Conservation (phyloP, 1,140 invertebrate species). For the Drosophila sproati region DNA sequence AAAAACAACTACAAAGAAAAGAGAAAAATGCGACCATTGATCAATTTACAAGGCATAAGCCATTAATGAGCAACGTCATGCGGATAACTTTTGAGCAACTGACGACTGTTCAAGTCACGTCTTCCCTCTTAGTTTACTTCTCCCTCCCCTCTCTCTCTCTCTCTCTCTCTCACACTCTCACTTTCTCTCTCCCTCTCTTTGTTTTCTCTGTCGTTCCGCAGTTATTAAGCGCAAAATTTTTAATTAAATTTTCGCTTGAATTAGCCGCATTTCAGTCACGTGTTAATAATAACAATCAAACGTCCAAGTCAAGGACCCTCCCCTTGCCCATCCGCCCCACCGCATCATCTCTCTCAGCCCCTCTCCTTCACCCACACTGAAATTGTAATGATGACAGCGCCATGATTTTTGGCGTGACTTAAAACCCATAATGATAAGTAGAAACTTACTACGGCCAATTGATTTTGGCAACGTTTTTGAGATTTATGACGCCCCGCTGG, state of each 20-base stretch:
- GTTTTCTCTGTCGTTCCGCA: background rate
- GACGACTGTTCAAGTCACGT: slow-evolving; percentile 58
- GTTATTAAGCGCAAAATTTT: slow-evolving; percentile 70
- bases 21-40: slow-evolving; percentile 44
- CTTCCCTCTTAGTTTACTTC: slow-evolving; percentile 4
- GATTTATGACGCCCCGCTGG: slow-evolving; percentile 36
- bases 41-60: slow-evolving; percentile 72
- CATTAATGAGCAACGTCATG: slow-evolving; percentile 66
- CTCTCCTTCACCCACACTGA: background rate
- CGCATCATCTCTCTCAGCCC: no score
- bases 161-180: background rate
- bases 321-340: background rate
- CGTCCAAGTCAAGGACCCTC: slow-evolving; percentile 21
- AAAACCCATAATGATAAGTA: slow-evolving; percentile 43
- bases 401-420: slow-evolving; percentile 46
- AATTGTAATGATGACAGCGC: slow-evolving; percentile 36
- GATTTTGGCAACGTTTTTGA: slow-evolving; percentile 48
- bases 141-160: background rate
- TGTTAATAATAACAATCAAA: slow-evolving; percentile 83
- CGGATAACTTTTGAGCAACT: slow-evolving; percentile 45
- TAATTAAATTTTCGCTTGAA: slow-evolving; percentile 80
- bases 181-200: background rate
- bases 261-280: slow-evolving; percentile 75
- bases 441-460: slow-evolving; percentile 60
- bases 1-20: no score